Conservation (phyloP, 1,140 invertebrate species). For the Atta cephalotes region DNA sequence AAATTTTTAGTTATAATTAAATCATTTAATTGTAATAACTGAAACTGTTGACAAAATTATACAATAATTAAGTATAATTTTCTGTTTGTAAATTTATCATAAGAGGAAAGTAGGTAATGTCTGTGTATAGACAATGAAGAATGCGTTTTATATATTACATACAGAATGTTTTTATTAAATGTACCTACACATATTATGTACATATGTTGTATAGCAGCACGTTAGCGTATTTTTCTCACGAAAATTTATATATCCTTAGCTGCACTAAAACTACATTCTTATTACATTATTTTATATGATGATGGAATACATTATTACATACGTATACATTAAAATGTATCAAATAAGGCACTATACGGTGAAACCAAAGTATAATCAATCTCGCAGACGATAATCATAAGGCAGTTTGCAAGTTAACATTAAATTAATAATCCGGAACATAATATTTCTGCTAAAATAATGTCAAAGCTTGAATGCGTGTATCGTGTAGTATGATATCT, state of each 20-base stretch:
- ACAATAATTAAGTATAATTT: not conserved
- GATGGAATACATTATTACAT: conserved; percentile 2
- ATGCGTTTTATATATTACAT: not conserved
- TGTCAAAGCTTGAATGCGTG: not conserved
- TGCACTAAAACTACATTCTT: not conserved
- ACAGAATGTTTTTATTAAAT: conserved; percentile 36
- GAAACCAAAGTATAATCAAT: conserved; percentile 41
- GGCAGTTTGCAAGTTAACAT: not conserved
- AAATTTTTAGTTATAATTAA: too few species aligned
- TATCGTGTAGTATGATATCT: not conserved
- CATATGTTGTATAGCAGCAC: not conserved
- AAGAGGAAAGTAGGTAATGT: not conserved
- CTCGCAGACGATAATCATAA: conserved; percentile 1
- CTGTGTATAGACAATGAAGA: not conserved
- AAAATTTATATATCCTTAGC: conserved; percentile 1
- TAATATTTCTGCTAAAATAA: conserved; percentile 2
- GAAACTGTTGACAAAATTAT: too few species aligned
- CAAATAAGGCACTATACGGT: conserved; percentile 42
- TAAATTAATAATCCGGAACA: not conserved
- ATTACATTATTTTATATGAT: conserved; percentile 6
- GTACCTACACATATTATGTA: conserved; percentile 28
- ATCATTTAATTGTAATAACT: too few species aligned
- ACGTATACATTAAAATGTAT: conserved; percentile 33
- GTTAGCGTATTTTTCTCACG: conserved; percentile 7
- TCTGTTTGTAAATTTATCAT: not conserved